Percentiles rank a stretch among this genome's conserved stretches.
Evolutionary conservation across 2,113 vertebrate genomes (phyloP).

Genomic region (human): GRCh38 chr1:36671501-36672000

Average conservation of each 20-base stretch:
- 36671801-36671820: neutral
- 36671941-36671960: neutral
- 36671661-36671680: neutral
- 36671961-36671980: neutral
- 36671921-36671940: neutral
- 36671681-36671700: neutral
- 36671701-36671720: neutral
- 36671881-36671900: neutral
- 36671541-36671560: neutral
- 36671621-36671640: neutral
- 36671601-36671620: neutral
- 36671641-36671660: neutral
- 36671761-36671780: neutral
- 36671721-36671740: neutral
- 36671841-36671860: neutral
- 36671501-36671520: neutral
- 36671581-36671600: neutral
- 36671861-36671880: neutral
- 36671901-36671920: neutral
- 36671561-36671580: neutral
- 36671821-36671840: neutral
- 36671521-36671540: neutral
- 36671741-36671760: neutral
- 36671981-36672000: neutral
- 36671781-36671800: neutral